Evolutionary conservation across 2,113 vertebrate species (phyloP).

Genomic region (Girardinichthys multiradiatus): DNA sequence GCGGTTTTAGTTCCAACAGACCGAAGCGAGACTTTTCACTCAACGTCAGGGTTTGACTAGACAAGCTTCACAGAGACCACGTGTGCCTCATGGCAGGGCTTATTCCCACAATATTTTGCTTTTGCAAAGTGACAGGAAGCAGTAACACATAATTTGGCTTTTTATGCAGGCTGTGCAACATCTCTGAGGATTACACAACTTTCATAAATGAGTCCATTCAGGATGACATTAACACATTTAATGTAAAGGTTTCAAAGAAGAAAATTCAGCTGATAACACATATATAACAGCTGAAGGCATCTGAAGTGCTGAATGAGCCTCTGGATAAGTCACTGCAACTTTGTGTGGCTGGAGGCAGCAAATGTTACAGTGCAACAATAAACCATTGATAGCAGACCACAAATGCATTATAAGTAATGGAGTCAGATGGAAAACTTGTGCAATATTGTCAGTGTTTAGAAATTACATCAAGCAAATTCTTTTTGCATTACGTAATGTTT

Average conservation of each 20-base stretch:
- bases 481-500: slow-evolving; percentile 2
- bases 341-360: not conserved
- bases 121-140: not conserved
- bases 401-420: not conserved
- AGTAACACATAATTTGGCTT: not conserved
- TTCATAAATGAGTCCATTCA: not conserved
- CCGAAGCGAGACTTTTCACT: not conserved
- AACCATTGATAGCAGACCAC: not conserved
- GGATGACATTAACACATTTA: not conserved
- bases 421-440: slow-evolving; percentile 19
- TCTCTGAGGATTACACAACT: not conserved
- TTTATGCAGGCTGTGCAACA: not conserved
- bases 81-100: not conserved
- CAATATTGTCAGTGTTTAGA: slow-evolving; percentile 1
- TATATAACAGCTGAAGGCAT: no score
- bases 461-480: slow-evolving; percentile 1
- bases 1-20: not conserved
- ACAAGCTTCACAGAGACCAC: not conserved
- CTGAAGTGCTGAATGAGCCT: not conserved
- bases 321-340: not conserved
- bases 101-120: not conserved
- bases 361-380: slow-evolving; percentile 25
- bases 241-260: not conserved
- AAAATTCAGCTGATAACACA: not conserved
- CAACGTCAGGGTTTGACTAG: not conserved